Percentiles rank a stretch among this genome's conserved stretches.
These are phyloP conservation scores for Barbus barbus DNA, from an alignment of 2,113 vertebrate genomes.

Conservation along the genomic window DNA sequence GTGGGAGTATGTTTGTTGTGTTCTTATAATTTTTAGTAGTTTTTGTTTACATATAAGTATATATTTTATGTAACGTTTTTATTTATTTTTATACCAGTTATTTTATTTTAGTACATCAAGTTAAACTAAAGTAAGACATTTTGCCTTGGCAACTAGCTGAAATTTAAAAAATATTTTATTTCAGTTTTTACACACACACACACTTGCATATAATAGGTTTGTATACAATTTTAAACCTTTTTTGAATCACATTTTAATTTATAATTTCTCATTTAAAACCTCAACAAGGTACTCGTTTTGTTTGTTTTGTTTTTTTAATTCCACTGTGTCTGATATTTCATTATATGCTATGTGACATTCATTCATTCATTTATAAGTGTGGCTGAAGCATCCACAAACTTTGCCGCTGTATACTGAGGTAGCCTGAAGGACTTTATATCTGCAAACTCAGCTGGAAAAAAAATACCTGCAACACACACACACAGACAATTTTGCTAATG, in stretches of 20 bases:
- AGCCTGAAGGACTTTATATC: slow-evolving; percentile 27
- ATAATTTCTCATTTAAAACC: background rate
- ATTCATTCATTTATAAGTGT: slow-evolving; percentile 11
- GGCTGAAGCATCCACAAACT: background rate
- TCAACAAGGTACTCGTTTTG: background rate
- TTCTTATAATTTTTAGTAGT: no score
- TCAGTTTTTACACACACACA: no score
- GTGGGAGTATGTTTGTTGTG: no score
- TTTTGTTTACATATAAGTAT: no score
- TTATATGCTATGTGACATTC: background rate
- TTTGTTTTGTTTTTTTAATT: background rate
- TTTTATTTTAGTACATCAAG: no score
- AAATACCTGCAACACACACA: background rate
- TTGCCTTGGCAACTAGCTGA: no score
- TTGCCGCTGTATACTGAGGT: slow-evolving; percentile 7
- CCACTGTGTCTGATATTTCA: background rate
- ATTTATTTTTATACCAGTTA: no score
- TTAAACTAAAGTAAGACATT: no score
- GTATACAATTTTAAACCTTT: background rate
- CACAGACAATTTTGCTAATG: slow-evolving; percentile 60
- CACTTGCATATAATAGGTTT: no score
- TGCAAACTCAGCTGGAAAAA: slow-evolving; percentile 40
- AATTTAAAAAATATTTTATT: no score
- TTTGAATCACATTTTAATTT: background rate
- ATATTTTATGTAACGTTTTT: no score